Evolutionary conservation across 2,888 invertebrate genomes (phyloP).

Genomic region (Scaptomyza cyrtandrae): DNA sequence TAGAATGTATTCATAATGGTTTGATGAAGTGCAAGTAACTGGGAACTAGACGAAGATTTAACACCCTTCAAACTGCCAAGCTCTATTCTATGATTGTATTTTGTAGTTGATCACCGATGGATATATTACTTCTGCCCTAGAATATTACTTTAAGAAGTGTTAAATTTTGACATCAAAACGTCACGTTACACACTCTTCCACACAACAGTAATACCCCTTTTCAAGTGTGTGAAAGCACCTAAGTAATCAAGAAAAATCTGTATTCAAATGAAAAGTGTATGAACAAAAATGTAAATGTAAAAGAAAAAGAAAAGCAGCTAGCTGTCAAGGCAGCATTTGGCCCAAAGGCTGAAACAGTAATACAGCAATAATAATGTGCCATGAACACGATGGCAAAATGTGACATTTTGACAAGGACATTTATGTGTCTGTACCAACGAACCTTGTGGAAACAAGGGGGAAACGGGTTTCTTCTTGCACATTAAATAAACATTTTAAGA

Average conservation of each 20-base stretch:
- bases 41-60: neutral
- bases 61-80: neutral
- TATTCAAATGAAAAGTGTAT: conserved; percentile 38
- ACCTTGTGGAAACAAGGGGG: neutral
- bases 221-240: neutral
- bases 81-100: no score
- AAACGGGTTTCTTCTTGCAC: neutral
- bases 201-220: neutral
- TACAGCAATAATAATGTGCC: conserved; percentile 7
- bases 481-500: neutral
- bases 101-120: no score
- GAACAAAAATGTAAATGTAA: conserved; percentile 8
- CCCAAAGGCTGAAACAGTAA: conserved; percentile 21
- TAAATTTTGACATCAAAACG: no score
- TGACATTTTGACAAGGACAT: conserved; percentile 31
- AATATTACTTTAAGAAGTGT: no score
- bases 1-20: conserved; percentile 32
- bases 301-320: conserved; percentile 7
- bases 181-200: no score
- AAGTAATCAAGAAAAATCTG: conserved; percentile 15
- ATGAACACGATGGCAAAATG: conserved; percentile 7
- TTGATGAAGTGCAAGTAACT: neutral
- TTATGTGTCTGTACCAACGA: neutral
- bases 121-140: no score
- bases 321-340: conserved; percentile 23